phyloP scores from a whole-genome alignment of 2,888 invertebrate species.

The Spodoptera exigua region DNA sequence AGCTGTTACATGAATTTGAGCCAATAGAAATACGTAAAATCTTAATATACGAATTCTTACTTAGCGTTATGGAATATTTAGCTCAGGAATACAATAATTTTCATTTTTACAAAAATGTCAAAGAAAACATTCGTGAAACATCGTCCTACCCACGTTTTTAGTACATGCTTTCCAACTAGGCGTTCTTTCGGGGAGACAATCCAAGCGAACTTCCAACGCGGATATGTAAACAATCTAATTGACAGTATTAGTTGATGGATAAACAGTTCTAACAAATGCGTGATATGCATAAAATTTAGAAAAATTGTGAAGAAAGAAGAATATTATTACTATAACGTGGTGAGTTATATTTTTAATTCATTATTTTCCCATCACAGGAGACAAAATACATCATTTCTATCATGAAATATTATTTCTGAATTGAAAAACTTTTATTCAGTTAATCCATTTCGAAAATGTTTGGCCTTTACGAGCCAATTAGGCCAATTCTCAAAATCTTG shows the following conservation, averaged over 20 bases:
- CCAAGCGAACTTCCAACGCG: conserved; percentile 55
- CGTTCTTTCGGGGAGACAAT: conserved; percentile 50
- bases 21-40: conserved; percentile 27
- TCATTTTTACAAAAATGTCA: too few species aligned
- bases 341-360: conserved; percentile 73
- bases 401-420: too few species aligned
- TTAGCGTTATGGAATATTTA: conserved; percentile 24
- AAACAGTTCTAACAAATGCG: conserved; percentile 69
- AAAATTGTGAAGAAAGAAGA: conserved; percentile 78
- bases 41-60: conserved; percentile 36
- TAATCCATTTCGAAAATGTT: too few species aligned
- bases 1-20: conserved; percentile 32
- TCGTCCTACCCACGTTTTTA: conserved; percentile 50
- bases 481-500: too few species aligned
- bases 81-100: conserved; percentile 23
- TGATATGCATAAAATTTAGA: conserved; percentile 82
- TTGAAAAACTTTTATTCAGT: too few species aligned
- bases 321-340: conserved; percentile 69
- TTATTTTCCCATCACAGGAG: not conserved
- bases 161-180: conserved; percentile 59
- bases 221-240: conserved; percentile 79
- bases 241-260: conserved; percentile 78
- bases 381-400: too few species aligned
- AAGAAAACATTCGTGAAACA: conserved; percentile 41
- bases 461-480: too few species aligned